Base-by-base conservation (phyloP, 2,888 invertebrate genomes). In the Drosophila meridiana region DNA sequence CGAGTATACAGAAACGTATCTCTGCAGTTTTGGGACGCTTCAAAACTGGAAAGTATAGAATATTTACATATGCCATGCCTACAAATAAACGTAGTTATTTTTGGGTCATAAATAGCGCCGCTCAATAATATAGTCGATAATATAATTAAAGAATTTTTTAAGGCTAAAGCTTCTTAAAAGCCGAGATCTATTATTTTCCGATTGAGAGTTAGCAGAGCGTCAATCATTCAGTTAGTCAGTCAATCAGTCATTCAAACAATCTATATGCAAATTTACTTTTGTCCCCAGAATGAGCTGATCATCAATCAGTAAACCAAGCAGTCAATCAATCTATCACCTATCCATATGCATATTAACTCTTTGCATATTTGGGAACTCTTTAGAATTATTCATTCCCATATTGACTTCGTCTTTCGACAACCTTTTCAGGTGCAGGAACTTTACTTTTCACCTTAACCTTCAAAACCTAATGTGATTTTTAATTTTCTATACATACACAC, bases 381-480 rank as follows among this genome's bases (percentile, higher is more conserved):
- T 26, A 36, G 9, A 52, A 26, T 26, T 52, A 52, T 34, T 52
- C 53, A 53, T 26, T 13, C 13, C 26, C 36, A 38, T 28, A 55
- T 36, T 20, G 26, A 36, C 13, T 26, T 52, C 26, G 20, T 20
- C 13, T 1, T 26, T 26, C 11, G 52, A 11, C 32, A 65, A 34
- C 58, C 63, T 70, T 67, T 61, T 59, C 56, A 34, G 47, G 45
- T 38, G 7, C 28, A 32, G 38, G n/a, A 64, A 61, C 28, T 64
- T 34, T 53, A 50, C 47, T 66, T 58, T 62, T 52, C 53, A 28
- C 58, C 26, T 52, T 55, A 45, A 48, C 68, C 59, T 20, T 8
- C 47, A 38, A 59, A 48, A 53, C 66, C 69, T 78, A 76, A 80
- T 80, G 75, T 73, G 74, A 87, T 78, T 84, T 84, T 87, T 83